phyloP scores from a whole-genome alignment of 2,888 invertebrate species.

The Bedellia somnulentella region DNA sequence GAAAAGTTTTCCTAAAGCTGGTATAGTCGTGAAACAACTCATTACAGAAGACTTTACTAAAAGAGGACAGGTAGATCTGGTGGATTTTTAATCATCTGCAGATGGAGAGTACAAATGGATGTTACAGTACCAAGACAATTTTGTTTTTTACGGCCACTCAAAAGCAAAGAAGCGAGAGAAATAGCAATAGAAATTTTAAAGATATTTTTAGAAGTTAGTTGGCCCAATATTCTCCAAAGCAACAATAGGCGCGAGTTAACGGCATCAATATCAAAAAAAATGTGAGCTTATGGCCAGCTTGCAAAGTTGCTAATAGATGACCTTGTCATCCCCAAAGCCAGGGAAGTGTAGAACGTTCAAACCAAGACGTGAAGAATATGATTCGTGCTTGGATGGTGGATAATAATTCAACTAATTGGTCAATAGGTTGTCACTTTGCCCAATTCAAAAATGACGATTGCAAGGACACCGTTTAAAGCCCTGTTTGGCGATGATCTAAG shows the following conservation, averaged over 20 bases:
- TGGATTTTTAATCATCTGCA: constrained; percentile 17
- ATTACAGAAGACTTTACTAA: constrained; percentile 16
- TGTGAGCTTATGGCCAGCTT: constrained; percentile 13
- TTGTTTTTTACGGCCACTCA: constrained; percentile 17
- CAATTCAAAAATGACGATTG: constrained; percentile 17
- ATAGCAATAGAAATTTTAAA: constrained; percentile 16
- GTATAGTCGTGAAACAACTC: constrained; percentile 16
- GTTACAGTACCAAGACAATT: constrained; percentile 22
- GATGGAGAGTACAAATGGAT: constrained; percentile 22
- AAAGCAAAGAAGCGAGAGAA: constrained; percentile 14
- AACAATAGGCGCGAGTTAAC: constrained; percentile 10
- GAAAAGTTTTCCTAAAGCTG: constrained; percentile 11
- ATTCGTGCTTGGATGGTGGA: constrained; percentile 16
- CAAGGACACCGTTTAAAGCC: not conserved
- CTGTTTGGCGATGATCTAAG: not conserved
- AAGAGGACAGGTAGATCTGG: constrained; percentile 19
- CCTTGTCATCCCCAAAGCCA: constrained; percentile 11
- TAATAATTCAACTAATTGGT: constrained; percentile 17
- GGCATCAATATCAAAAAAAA: constrained; percentile 11
- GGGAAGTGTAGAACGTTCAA: constrained; percentile 10
- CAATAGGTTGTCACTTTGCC: constrained; percentile 15
- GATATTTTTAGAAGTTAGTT: constrained; percentile 2
- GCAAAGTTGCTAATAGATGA: constrained; percentile 13
- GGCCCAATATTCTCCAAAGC: constrained; percentile 8
- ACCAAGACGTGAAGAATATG: constrained; percentile 17